These are phyloP conservation scores for Eupsilia transversa DNA, from an alignment of 2,888 invertebrate species.

Conservation along the genomic window DNA sequence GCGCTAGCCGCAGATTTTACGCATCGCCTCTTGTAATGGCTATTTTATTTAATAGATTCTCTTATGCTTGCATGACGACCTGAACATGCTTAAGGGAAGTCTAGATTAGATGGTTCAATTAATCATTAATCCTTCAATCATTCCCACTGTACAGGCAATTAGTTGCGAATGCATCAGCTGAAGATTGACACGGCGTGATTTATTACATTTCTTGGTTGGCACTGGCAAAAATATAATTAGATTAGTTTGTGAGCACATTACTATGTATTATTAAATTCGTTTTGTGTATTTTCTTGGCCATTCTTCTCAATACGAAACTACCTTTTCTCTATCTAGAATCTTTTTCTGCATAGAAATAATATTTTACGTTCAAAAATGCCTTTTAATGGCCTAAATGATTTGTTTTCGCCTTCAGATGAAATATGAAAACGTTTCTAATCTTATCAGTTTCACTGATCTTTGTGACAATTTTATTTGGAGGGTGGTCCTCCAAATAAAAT, in stretches of 20 bases:
- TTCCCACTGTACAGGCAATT: constrained; percentile 26
- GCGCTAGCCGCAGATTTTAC: background rate
- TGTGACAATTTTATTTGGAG: background rate
- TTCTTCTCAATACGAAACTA: too few relatives aligned
- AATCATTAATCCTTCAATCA: constrained; percentile 13
- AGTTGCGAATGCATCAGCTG: constrained; percentile 8
- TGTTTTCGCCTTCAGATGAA: too few relatives aligned
- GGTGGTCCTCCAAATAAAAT: too few relatives aligned
- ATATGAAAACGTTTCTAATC: background rate
- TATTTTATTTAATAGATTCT: background rate
- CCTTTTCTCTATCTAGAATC: too few relatives aligned
- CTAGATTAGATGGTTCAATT: background rate
- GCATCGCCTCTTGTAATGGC: background rate
- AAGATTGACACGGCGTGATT: constrained; percentile 29
- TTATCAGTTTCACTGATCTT: background rate
- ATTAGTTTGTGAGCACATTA: background rate
- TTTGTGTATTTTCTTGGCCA: too few relatives aligned
- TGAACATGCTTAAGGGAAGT: background rate
- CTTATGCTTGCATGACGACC: background rate
- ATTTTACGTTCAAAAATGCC: too few relatives aligned
- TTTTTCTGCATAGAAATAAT: too few relatives aligned
- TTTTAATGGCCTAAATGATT: too few relatives aligned
- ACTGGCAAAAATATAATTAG: background rate
- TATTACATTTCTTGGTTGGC: constrained; percentile 45
- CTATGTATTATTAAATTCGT: background rate